A percentile compares a stretch with the other conserved stretches of the same genome.
phyloP scores from a whole-genome alignment of 2,888 invertebrate genomes.

The Masnerella sp. region DNA sequence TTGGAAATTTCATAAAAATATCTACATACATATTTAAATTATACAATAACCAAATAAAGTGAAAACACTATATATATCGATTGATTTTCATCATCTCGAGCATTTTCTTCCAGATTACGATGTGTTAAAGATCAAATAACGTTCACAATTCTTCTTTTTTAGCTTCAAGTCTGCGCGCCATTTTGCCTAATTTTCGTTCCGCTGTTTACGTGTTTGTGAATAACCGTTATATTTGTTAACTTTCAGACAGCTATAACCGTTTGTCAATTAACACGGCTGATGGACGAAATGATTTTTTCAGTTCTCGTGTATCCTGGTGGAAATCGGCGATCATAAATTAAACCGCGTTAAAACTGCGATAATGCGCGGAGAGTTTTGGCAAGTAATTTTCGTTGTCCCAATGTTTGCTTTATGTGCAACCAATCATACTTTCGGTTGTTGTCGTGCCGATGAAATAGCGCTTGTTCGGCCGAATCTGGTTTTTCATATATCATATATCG shows the following conservation, averaged over 20 bases:
- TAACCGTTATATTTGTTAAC: conserved; percentile 1
- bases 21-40: too few relatives aligned
- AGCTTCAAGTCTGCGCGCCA: conserved; percentile 18
- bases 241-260: conserved; percentile 10
- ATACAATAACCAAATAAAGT: too few relatives aligned
- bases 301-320: conserved; percentile 12
- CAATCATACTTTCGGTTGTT: too few relatives aligned
- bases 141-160: conserved; percentile 5
- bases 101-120: too few relatives aligned
- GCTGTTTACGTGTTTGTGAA: conserved; percentile 13
- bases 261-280: conserved; percentile 20
- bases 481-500: too few relatives aligned
- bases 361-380: background rate
- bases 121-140: background rate
- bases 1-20: too few relatives aligned
- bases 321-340: conserved; percentile 2
- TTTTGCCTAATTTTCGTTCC: conserved; percentile 22
- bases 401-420: conserved; percentile 9
- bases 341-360: background rate
- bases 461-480: too few relatives aligned
- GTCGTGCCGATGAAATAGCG: too few relatives aligned
- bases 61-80: too few relatives aligned
- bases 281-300: conserved; percentile 34
- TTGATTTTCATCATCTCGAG: too few relatives aligned
- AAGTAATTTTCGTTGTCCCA: background rate